These are phyloP conservation scores for Slavum lentiscoides DNA, from an alignment of 2,888 invertebrate species.

Conservation along the genomic window DNA sequence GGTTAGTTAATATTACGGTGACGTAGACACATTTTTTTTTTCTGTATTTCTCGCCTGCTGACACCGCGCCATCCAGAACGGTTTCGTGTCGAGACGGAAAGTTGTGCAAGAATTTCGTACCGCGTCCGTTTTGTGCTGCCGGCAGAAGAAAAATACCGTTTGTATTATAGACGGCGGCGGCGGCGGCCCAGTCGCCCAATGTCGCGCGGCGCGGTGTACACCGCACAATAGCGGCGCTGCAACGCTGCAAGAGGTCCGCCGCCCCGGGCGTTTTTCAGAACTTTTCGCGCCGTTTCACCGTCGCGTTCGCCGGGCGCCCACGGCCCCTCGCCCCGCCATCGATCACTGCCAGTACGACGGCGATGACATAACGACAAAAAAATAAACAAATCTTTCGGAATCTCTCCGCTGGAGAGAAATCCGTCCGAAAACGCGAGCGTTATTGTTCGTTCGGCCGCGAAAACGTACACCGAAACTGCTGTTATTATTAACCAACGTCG, in stretches of 20 bases:
- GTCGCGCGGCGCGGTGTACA: too few species aligned
- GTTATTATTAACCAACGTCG: too few species aligned
- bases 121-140: too few species aligned
- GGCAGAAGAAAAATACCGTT: too few species aligned
- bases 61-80: too few species aligned
- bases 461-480: too few species aligned
- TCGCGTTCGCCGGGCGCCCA: not conserved
- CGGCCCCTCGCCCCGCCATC: not conserved
- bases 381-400: slow-evolving; percentile 12
- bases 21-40: slow-evolving; percentile 38
- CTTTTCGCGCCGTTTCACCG: slow-evolving; percentile 23
- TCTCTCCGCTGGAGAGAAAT: slow-evolving; percentile 17
- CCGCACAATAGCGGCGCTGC: not conserved
- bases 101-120: slow-evolving; percentile 20
- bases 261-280: slow-evolving; percentile 28
- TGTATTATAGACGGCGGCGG: too few species aligned
- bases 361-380: slow-evolving; percentile 9
- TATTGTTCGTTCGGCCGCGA: too few species aligned
- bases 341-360: too few species aligned
- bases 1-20: slow-evolving; percentile 21
- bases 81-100: slow-evolving; percentile 2
- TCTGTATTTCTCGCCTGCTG: too few species aligned
- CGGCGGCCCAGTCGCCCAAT: too few species aligned
- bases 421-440: slow-evolving; percentile 5
- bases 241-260: not conserved